These are phyloP conservation scores for Sula dactylatra DNA, from an alignment of 2,113 vertebrate genomes.

Conservation along the genomic window DNA sequence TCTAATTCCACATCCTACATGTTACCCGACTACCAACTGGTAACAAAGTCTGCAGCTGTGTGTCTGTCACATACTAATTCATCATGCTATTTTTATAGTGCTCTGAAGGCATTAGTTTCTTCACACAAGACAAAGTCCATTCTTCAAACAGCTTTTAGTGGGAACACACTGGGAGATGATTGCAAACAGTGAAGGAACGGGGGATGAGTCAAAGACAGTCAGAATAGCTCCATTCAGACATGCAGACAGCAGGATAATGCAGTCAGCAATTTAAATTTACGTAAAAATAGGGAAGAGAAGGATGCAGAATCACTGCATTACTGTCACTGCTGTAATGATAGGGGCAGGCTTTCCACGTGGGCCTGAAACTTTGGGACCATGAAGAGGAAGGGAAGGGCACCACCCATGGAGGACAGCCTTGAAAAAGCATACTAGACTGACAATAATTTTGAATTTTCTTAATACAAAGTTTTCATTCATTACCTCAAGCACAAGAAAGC, in stretches of 20 bases:
- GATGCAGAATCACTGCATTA: neutral
- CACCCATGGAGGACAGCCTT: neutral
- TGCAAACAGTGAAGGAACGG: neutral
- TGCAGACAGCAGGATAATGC: neutral
- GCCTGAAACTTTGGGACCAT: neutral
- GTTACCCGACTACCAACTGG: neutral
- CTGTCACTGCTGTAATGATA: neutral
- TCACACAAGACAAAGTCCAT: neutral
- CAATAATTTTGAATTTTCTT: neutral
- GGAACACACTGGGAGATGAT: neutral
- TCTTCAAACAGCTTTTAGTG: neutral
- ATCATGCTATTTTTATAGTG: neutral
- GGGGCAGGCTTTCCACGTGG: neutral
- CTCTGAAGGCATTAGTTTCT: neutral
- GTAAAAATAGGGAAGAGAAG: neutral
- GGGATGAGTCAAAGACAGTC: neutral
- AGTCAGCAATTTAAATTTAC: neutral
- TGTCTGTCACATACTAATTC: neutral
- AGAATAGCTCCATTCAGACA: neutral
- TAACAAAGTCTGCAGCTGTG: neutral
- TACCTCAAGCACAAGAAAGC: neutral
- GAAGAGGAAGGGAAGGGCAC: neutral
- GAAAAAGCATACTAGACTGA: neutral
- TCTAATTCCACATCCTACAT: neutral
- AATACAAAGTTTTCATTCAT: neutral